Conservation (phyloP, 2,113 vertebrate genomes). For the Alligator mississippiensis region DNA sequence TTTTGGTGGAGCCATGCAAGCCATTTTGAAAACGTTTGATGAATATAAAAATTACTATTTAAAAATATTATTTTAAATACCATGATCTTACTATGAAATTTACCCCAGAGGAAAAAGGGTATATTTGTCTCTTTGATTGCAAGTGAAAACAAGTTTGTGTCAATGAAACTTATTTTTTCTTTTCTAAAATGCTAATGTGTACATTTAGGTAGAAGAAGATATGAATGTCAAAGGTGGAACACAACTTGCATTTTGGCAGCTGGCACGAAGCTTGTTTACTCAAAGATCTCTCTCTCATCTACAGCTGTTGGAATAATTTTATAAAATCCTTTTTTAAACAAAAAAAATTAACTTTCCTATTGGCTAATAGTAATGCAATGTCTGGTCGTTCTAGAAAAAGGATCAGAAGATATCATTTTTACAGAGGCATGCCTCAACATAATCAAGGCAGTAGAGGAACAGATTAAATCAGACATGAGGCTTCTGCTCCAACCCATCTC, state of each 20-base stretch:
- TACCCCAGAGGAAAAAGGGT: rapidly evolving
- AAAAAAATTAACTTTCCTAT: background rate
- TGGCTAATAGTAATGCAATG: slow-evolving; percentile 1
- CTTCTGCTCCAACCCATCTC: background rate
- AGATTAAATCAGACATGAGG: background rate
- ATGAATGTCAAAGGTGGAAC: background rate
- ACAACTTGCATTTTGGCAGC: background rate
- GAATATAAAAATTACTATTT: background rate
- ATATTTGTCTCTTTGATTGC: background rate
- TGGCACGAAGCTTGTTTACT: background rate
- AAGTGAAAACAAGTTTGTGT: background rate
- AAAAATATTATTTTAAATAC: background rate
- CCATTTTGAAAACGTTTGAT: background rate
- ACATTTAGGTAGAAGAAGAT: background rate
- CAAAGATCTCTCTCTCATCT: background rate
- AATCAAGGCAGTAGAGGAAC: background rate
- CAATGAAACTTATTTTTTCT: background rate
- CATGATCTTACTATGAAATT: background rate
- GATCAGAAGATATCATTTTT: background rate
- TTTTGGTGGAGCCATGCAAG: background rate
- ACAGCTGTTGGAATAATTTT: background rate
- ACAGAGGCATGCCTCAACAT: background rate
- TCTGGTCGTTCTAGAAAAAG: background rate
- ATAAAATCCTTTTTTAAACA: background rate
- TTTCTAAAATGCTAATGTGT: background rate